A percentile compares a stretch with the other conserved stretches of the same genome.
phyloP scores from a whole-genome alignment of 2,888 invertebrate genomes.

The Yponomeuta plumbellus region DNA sequence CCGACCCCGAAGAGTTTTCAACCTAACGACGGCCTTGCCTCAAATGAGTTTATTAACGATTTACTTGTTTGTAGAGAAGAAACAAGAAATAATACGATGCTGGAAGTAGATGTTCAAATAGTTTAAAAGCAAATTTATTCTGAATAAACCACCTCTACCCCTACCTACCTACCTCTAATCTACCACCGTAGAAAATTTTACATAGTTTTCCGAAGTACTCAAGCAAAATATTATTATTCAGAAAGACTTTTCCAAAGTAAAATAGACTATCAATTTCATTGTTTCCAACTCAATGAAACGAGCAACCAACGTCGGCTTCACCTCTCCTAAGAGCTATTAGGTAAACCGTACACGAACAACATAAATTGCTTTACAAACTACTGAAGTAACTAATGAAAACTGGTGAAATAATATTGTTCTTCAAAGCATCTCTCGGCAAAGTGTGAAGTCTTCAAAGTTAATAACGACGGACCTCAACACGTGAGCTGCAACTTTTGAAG shows the following conservation, averaged over 20 bases:
- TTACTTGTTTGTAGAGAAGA: too few species aligned
- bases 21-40: too few species aligned
- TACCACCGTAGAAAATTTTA: too few species aligned
- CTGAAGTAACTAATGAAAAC: conserved; percentile 36
- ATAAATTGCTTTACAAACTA: conserved; percentile 38
- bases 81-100: too few species aligned
- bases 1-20: too few species aligned
- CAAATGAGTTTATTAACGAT: too few species aligned
- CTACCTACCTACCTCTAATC: too few species aligned
- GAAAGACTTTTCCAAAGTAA: background rate
- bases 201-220: too few species aligned
- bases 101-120: too few species aligned
- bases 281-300: background rate
- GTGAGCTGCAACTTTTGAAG: background rate
- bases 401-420: conserved; percentile 48
- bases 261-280: background rate
- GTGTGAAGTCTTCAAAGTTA: conserved; percentile 57
- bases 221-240: background rate
- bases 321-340: background rate
- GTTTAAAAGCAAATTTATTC: too few species aligned
- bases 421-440: conserved; percentile 42
- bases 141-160: too few species aligned
- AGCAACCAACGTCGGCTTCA: background rate
- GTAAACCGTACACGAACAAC: conserved; percentile 28
- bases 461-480: conserved; percentile 39